Percentiles rank a stretch among this genome's conserved stretches.
Evolutionary conservation across 2,797 vertebrate genomes (phyloP).

Genomic region (Lindbergichthys nudifrons): DNA sequence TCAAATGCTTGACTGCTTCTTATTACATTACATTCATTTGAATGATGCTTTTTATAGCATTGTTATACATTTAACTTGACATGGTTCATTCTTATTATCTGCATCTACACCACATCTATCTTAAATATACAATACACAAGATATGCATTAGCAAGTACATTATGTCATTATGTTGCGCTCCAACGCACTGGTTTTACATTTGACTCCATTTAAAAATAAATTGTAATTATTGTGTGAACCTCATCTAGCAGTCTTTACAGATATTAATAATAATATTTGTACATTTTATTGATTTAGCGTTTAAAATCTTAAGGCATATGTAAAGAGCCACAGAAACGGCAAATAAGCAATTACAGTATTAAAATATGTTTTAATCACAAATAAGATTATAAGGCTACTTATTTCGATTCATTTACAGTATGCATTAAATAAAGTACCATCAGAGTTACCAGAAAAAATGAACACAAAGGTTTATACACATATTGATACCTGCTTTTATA

Average conservation of each 20-base stretch:
- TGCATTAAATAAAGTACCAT: neutral
- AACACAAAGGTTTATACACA: slow-evolving; percentile 1
- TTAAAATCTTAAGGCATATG: no score
- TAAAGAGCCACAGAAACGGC: no score
- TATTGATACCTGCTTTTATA: neutral
- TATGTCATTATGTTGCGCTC: neutral
- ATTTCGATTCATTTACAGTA: neutral
- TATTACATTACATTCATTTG: slow-evolving; percentile 11
- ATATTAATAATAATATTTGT: neutral
- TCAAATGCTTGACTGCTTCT: slow-evolving; percentile 36
- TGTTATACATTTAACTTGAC: no score
- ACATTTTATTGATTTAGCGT: no score
- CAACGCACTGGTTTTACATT: neutral
- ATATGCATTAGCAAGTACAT: neutral
- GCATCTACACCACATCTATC: no score
- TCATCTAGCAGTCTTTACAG: neutral
- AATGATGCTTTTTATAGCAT: neutral
- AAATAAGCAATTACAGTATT: no score
- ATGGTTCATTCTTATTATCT: no score
- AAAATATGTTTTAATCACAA: no score
- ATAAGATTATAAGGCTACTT: no score
- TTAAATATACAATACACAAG: neutral
- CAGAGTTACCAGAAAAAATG: neutral
- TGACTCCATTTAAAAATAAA: no score
- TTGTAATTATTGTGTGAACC: neutral